Base-by-base conservation (phyloP, 2,113 vertebrate species). In the Noctilio leporinus region DNA sequence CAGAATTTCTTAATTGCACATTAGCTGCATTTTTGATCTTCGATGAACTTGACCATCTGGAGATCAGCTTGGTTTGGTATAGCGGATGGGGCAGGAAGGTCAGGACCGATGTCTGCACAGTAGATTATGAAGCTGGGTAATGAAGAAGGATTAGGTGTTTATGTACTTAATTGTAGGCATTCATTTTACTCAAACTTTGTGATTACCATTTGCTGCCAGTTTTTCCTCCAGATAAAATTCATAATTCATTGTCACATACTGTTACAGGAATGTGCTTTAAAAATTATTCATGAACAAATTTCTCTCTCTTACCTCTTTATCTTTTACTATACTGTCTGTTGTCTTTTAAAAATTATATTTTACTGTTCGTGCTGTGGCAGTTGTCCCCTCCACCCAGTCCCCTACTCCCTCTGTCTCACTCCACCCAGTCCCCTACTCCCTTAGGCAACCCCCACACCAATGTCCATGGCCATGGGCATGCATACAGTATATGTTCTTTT, bases 1-100 rank as follows among this genome's bases (percentile, higher is more conserved):
- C 33, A 94, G 94, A 88, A 64, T 84, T 91, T 94, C 89, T 85
- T 92, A 73, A 40, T 45, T 88, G 45, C 26, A 86, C 10, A 57
- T 53, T 33, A 51, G 78, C 28, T 84, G n/a, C 28, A 40, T 91
- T 91, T 87, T 88, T 80, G 16, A 59, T 75, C 88, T 8, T 38
- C 12, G 33, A 24, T 3, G 26, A 62, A 77, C 9, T 59, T 4
- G 24, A 38, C 65, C 69, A 47, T 73, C 35, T 72, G 49, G 89
- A 83, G 62, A 43, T 64, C 53, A 47, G 64, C 62, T 86, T 64
- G 28, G 15, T 86, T 45, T 47, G 38, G 72, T 22, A 24, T 33
- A 24, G 47, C 86, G 47, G 55, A 7, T 73, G 30, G 72, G 72
- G 33, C 16, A 64, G 65, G 45, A 26, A 55, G 35, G 38, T 86